Conservation (phyloP, 2,797 vertebrate species). For the Microctenopoma stevenorrisi region DNA sequence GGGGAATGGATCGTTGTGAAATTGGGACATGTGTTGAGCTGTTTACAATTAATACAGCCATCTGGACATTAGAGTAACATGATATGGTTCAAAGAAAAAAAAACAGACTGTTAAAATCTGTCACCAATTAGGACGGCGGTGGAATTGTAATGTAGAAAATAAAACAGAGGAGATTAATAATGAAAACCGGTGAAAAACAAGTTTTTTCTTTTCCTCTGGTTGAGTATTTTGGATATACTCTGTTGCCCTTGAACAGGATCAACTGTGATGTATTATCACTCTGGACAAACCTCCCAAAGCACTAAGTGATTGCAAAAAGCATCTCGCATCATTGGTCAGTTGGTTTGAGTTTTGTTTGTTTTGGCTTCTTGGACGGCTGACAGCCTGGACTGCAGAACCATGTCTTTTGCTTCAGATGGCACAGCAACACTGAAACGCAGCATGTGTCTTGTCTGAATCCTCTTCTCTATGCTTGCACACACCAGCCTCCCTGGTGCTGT, state of each 20-base stretch:
- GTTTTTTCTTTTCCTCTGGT: conserved; percentile 3
- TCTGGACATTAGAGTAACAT: conserved; percentile 75
- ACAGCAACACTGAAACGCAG: conserved; percentile 73
- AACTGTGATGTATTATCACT: conserved; percentile 61
- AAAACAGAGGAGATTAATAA: conserved; percentile 49
- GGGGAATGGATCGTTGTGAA: conserved; percentile 71
- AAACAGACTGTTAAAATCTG: conserved; percentile 55
- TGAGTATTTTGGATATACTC: conserved; percentile 33
- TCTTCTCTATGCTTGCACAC: conserved; percentile 66
- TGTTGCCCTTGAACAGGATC: conserved; percentile 48
- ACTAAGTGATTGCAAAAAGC: conserved; percentile 63
- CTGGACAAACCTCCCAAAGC: conserved; percentile 64
- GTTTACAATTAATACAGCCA: conserved; percentile 78
- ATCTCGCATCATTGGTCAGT: conserved; percentile 68
- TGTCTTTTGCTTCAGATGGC: conserved; percentile 74
- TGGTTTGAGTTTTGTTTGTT: conserved; percentile 75
- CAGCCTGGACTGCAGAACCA: conserved; percentile 78
- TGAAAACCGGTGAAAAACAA: conserved; percentile 40
- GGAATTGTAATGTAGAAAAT: conserved; percentile 43
- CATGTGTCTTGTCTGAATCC: conserved; percentile 75
- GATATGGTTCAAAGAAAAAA: conserved; percentile 59
- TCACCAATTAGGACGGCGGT: conserved; percentile 29
- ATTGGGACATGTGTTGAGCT: conserved; percentile 77
- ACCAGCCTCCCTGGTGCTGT: conserved; percentile 66
- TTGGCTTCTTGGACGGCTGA: conserved; percentile 71